These are phyloP conservation scores for Rhinopithecus roxellana DNA, from an alignment of 2,113 vertebrate species.

Conservation along the genomic window DNA sequence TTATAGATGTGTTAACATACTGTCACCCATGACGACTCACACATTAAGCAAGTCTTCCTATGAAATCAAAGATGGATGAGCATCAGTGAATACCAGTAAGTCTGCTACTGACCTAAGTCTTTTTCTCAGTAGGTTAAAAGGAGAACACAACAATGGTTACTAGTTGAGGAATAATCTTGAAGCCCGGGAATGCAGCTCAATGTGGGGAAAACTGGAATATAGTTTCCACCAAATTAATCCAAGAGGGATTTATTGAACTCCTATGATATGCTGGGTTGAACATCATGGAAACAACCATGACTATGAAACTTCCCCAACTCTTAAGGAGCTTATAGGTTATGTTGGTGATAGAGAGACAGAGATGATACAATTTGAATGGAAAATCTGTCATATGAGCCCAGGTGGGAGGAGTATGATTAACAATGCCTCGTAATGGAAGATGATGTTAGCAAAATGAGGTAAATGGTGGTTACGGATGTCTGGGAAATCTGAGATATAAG, in stretches of 20 bases:
- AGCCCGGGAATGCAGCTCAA: not conserved
- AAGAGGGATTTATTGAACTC: not conserved
- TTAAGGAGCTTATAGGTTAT: not conserved
- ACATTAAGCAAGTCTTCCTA: not conserved
- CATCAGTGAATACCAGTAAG: rapidly evolving
- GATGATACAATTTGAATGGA: too few relatives aligned
- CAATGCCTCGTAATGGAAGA: not conserved
- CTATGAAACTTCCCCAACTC: not conserved
- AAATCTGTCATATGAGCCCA: not conserved
- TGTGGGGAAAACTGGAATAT: not conserved
- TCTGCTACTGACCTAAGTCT: too few relatives aligned
- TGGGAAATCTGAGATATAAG: not conserved
- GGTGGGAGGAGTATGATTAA: not conserved
- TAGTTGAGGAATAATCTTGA: not conserved
- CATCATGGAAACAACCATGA: too few relatives aligned
- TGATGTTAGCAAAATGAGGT: rapidly evolving
- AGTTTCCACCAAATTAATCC: not conserved
- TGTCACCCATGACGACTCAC: not conserved
- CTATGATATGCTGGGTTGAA: not conserved
- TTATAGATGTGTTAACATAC: not conserved
- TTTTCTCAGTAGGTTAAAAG: not conserved
- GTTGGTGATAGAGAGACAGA: not conserved
- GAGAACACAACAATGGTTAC: not conserved
- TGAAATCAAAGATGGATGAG: too few relatives aligned
- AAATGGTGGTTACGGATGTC: not conserved